Conservation (phyloP, 2,797 vertebrate species). For the Peromyscus attwateri region DNA sequence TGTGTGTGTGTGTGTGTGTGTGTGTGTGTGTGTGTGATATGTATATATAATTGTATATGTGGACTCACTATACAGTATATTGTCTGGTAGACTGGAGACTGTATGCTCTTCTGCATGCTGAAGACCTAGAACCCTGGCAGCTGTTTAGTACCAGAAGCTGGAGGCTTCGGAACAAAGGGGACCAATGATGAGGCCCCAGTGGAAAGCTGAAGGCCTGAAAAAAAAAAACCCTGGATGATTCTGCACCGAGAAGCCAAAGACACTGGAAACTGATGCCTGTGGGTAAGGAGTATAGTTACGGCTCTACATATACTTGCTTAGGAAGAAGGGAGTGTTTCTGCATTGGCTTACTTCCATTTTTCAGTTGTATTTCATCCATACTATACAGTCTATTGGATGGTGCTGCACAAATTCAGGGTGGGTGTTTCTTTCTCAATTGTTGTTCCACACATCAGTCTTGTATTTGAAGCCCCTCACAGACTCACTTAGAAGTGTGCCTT, state of each 20-base stretch:
- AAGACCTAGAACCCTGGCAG: background rate
- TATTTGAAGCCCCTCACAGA: background rate
- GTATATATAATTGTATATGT: background rate
- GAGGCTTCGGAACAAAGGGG: background rate
- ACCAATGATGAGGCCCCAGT: no score
- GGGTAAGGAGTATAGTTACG: background rate
- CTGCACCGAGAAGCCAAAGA: background rate
- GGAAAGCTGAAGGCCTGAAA: background rate
- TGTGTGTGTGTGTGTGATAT: background rate
- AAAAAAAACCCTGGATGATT: background rate
- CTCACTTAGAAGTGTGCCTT: background rate
- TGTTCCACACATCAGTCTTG: background rate
- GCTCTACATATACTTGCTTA: background rate
- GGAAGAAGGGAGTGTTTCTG: background rate
- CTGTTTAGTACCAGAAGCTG: background rate
- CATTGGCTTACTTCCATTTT: background rate
- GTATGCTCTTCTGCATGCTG: background rate
- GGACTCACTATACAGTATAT: background rate
- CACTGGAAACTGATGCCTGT: no score
- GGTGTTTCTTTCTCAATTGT: no score
- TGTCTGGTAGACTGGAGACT: background rate
- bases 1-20: fast-evolving
- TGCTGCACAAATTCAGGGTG: background rate
- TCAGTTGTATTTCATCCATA: background rate
- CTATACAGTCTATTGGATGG: no score